Conservation (phyloP, 2,888 invertebrate species). For the Choristoneura rosaceana region DNA sequence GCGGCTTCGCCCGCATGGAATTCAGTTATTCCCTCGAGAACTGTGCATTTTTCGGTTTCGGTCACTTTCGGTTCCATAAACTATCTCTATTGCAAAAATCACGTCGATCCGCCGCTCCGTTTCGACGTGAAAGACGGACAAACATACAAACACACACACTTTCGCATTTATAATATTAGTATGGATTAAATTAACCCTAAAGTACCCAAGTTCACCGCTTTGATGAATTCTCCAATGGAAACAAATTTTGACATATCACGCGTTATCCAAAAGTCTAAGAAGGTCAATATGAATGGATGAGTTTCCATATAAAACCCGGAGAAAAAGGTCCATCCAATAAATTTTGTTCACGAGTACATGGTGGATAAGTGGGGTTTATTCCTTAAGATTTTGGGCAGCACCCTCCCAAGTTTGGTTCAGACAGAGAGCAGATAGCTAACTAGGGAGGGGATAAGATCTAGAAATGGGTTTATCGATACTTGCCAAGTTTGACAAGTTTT, state of each 20-base stretch:
- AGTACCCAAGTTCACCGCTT: background rate
- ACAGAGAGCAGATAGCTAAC: slow-evolving; percentile 48
- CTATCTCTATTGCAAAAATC: too few relatives aligned
- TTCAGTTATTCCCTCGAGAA: too few relatives aligned
- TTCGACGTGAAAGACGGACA: too few relatives aligned
- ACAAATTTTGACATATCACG: slow-evolving; percentile 41
- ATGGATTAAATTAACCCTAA: background rate
- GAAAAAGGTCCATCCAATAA: slow-evolving; percentile 75
- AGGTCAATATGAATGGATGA: slow-evolving; percentile 71
- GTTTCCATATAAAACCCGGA: slow-evolving; percentile 63
- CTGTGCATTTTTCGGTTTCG: too few relatives aligned
- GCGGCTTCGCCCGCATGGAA: too few relatives aligned
- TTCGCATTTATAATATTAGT: too few relatives aligned
- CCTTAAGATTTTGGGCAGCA: slow-evolving; percentile 70
- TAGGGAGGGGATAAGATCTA: slow-evolving; percentile 43
- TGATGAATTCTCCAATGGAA: slow-evolving; percentile 23
- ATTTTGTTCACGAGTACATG: slow-evolving; percentile 73
- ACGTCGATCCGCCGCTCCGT: too few relatives aligned
- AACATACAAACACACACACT: too few relatives aligned
- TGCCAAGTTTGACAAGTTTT: background rate
- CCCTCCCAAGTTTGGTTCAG: slow-evolving; percentile 60
- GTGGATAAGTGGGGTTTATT: slow-evolving; percentile 77
- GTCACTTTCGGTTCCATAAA: too few relatives aligned
- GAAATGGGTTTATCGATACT: background rate
- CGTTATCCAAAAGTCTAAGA: slow-evolving; percentile 40